Conservation (phyloP, 1,140 invertebrate species). For the Macrobrachium rosenbergii region DNA sequence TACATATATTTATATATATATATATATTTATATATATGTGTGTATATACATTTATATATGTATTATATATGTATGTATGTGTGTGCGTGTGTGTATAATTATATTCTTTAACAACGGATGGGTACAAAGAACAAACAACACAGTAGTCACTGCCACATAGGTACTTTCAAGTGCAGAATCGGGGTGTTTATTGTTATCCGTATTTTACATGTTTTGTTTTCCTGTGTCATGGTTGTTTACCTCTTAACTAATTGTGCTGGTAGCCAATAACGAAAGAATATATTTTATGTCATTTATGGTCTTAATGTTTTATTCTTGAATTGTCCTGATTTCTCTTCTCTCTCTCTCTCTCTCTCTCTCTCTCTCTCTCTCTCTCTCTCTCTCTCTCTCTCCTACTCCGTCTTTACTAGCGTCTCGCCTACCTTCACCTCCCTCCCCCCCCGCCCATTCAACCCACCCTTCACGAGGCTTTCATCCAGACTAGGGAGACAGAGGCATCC, state of each 20-base stretch:
- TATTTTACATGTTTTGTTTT: slow-evolving; percentile 17
- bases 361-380: not conserved
- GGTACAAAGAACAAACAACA: no score
- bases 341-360: not conserved
- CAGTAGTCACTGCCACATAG: no score
- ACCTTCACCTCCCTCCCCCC: not conserved
- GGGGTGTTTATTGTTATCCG: not conserved
- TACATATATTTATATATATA: slow-evolving; percentile 37
- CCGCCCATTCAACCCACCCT: not conserved
- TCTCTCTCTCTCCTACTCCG: not conserved
- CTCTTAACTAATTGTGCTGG: not conserved
- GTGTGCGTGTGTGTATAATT: not conserved
- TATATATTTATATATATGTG: not conserved
- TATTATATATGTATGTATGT: not conserved
- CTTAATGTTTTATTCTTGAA: slow-evolving; percentile 2
- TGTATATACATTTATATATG: not conserved
- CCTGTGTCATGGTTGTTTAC: not conserved
- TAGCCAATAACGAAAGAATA: not conserved
- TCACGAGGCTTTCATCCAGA: not conserved
- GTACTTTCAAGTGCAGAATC: not conserved
- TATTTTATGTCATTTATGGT: not conserved
- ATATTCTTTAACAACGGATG: no score
- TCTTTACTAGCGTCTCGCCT: not conserved
- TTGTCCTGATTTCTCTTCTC: not conserved
- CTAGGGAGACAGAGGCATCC: no score